These are phyloP conservation scores for Tethya wilhelma DNA, from an alignment of 37 sponge, comb jelly and placozoan species.

Conservation along the genomic window DNA sequence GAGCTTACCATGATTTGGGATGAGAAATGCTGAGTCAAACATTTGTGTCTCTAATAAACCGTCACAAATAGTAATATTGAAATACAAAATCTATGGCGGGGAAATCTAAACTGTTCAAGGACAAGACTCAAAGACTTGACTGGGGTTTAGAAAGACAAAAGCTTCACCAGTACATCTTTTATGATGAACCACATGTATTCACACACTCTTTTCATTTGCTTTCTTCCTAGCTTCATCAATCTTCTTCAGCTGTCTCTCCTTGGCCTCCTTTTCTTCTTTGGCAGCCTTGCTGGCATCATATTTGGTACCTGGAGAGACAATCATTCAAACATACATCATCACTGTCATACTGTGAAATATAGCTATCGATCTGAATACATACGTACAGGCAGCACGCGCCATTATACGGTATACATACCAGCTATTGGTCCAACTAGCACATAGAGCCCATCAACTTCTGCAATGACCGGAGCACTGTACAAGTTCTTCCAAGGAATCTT, in stretches of 20 bases:
- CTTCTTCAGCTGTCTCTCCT: constrained; percentile 59
- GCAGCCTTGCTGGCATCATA: constrained; percentile 66
- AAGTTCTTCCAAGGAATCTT: constrained; percentile 70
- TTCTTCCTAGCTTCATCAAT: constrained; percentile 65
- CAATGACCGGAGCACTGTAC: constrained; percentile 56
- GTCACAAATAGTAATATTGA: too few species aligned
- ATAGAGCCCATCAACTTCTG: constrained; percentile 66
- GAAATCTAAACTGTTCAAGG: too few species aligned
- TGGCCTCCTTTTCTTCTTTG: constrained; percentile 55
- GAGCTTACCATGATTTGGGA: too few species aligned
- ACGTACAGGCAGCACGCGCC: not conserved
- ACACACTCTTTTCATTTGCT: too few species aligned
- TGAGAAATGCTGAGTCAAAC: too few species aligned
- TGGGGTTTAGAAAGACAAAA: too few species aligned
- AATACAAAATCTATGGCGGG: too few species aligned
- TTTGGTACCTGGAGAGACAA: constrained; percentile 36
- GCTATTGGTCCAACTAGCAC: constrained; percentile 68
- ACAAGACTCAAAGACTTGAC: too few species aligned
- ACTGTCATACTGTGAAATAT: not conserved
- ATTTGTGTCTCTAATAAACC: too few species aligned
- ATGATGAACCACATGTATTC: too few species aligned
- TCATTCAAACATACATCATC: not conserved
- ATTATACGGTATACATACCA: constrained; percentile 22
- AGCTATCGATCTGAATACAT: not conserved
- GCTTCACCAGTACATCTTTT: too few species aligned